These are phyloP conservation scores for Noctua pronuba DNA, from an alignment of 2,888 invertebrate genomes.

Conservation along the genomic window DNA sequence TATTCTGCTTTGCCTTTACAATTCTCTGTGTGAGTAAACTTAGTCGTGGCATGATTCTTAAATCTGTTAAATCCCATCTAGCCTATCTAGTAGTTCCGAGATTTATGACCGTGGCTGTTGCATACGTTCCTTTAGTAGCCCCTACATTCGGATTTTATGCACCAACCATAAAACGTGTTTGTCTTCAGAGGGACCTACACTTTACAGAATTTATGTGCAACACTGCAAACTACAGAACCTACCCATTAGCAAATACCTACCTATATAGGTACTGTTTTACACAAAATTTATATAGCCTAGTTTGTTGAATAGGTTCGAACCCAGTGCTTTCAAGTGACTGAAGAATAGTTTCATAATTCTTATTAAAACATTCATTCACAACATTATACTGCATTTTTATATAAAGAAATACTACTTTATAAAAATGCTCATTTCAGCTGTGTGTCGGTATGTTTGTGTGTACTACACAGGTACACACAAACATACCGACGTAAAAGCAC, in stretches of 20 bases:
- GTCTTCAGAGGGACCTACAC: background rate
- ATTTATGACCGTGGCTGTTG: slow-evolving; percentile 19
- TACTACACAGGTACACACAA: too few relatives aligned
- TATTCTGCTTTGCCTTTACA: slow-evolving; percentile 49
- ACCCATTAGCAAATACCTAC: background rate
- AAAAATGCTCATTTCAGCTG: slow-evolving; percentile 40
- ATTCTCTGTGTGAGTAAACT: slow-evolving; percentile 21
- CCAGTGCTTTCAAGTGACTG: background rate
- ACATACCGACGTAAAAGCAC: slow-evolving; percentile 45
- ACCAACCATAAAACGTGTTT: slow-evolving; percentile 27
- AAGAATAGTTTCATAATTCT: slow-evolving; percentile 2
- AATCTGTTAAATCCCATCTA: slow-evolving; percentile 28
- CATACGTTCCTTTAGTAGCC: slow-evolving; percentile 22
- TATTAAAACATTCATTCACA: slow-evolving; percentile 3
- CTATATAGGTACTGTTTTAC: background rate
- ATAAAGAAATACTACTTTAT: slow-evolving; percentile 33
- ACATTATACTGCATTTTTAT: slow-evolving; percentile 38
- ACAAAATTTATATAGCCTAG: background rate
- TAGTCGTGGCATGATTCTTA: slow-evolving; percentile 28
- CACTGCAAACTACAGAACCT: background rate
- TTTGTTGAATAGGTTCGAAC: background rate
- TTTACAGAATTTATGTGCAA: slow-evolving; percentile 18
- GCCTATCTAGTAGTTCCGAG: slow-evolving; percentile 7
- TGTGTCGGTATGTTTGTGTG: slow-evolving; percentile 15
- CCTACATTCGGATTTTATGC: slow-evolving; percentile 38